Evolutionary conservation across 2,888 invertebrate species (phyloP), one percentile per base, ranked within the genome.

Genomic region (Mylabris sibirica): DNA sequence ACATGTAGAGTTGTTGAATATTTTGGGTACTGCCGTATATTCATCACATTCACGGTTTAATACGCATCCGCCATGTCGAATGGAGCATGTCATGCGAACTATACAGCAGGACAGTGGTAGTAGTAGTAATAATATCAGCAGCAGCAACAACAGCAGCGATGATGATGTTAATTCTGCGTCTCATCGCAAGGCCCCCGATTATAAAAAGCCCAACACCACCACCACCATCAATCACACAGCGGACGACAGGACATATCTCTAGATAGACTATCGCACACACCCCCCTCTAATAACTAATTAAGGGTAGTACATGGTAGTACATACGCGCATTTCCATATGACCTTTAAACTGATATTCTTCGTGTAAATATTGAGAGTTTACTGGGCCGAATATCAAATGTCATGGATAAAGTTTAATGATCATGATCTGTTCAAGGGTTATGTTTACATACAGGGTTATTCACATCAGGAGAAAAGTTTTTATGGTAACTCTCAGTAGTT

Each of bases 41-140:
- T 72, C 74, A 57, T 70, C 73, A 59, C 73, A 72, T 80, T 81
- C 80, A 81, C 78, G 81, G 76, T 81, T 79, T 82, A 81, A 81
- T 78, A 76, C 76, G 80, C 78, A 80, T 81, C 79, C 79, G 79
- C 80, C 79, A 79, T 81, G 75, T 80, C 81, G 81, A 82, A 81
- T 81, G 79, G 78, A 76, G 79, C 78, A 75, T 77, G 75, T 79
- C 80, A 80, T 79, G 79, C 80, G 77, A 79, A 75, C 75, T 74
- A 75, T 76, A 76, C 78, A 76, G 77, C 74, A 77, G 76, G 75
- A 77, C 76, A 75, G 70, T 69, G 67, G 49, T 61, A 71, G 72
- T 74, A 74, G 72, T 72, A 75, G 75, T 76, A 74, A 77, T 67
- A 63, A 75, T n/a, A n/a, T n/a, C 70, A 68, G 41, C 63, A 71